Base-by-base conservation (phyloP, 2,113 vertebrate genomes). In the Aegotheles bennettii region DNA sequence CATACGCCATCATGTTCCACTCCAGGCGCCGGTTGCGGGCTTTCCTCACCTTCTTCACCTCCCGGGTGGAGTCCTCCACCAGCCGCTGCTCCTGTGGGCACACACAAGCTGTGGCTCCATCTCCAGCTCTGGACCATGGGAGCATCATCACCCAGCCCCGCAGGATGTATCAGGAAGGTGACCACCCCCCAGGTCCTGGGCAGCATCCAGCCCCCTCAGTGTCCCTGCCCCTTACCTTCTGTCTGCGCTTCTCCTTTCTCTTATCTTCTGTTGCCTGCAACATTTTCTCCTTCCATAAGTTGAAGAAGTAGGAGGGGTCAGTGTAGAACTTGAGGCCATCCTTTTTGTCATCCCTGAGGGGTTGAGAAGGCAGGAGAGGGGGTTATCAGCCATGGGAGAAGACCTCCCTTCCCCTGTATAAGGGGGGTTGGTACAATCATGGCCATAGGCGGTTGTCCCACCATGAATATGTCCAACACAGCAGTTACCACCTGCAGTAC, bases 221-320 rank as follows among this genome's bases (percentile, higher is more conserved):
- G 28, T 20, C 14, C 17, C n/a, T 17, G 24, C 9, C 53, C 18
- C 1, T 63, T 95, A 99, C 99, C 98, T 99, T 99, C 97, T 99
- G 99, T 35, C 99, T 97, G 80, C 99, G 97, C 95, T 99, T 99
- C 97, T 99, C 99, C 95, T 99, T 99, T 86, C 99, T 98, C 76
- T 99, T 99, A 95, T 99, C 99, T 81, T 99, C 99, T 3, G 99
- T 99, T 2, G 99, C 99, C 97, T 99, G 99, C 87, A 99, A 97
- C 99, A 99, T 99, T 95, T 99, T 99, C 97, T 99, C 99, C 85
- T 99, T 99, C 99, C 99, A 99, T 83, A 99, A 97, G 97, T 98
- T 99, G 94, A 99, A 99, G 98, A 99, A 99, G 97, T 99, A 99
- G 5, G 99, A 99, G 7, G 99, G 98, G 91, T 99, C 99, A 0